Evolutionary conservation across 2,113 vertebrate genomes (phyloP).

Genomic region (Istiophorus platypterus): DNA sequence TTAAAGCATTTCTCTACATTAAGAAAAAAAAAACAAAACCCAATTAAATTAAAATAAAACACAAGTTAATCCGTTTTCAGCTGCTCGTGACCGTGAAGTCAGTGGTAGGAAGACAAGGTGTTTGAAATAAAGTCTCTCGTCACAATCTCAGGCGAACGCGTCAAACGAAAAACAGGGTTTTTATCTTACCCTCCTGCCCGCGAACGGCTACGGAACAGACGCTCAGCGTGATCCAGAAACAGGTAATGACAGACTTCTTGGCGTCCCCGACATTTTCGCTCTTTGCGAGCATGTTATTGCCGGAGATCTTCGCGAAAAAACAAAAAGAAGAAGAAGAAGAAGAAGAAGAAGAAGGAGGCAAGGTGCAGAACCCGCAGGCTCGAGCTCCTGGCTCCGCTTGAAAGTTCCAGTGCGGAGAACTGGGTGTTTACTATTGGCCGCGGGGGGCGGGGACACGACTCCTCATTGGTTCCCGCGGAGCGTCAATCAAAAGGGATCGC

Average conservation of each 20-base stretch:
- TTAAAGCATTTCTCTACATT: neutral
- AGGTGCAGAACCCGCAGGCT: conserved; percentile 55
- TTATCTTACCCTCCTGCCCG: conserved; percentile 83
- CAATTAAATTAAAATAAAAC: neutral
- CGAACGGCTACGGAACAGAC: conserved; percentile 56
- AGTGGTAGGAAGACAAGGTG: neutral
- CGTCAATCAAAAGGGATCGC: conserved; percentile 66
- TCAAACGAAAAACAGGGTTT: neutral
- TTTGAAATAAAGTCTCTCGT: conserved; percentile 7
- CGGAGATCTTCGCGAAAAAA: conserved; percentile 25
- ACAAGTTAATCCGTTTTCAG: neutral
- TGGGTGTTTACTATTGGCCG: conserved; percentile 71
- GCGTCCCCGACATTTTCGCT: conserved; percentile 57
- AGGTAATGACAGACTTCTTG: conserved; percentile 50
- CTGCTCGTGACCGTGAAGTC: neutral
- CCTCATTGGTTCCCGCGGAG: conserved; percentile 58
- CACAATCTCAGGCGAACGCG: conserved; percentile 7
- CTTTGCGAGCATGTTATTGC: conserved; percentile 76
- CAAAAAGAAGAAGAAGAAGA: too few species aligned
- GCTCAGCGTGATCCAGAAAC: conserved; percentile 69
- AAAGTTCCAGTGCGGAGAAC: conserved; percentile 47
- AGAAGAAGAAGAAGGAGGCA: too few species aligned
- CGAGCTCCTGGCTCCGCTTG: conserved; percentile 27
- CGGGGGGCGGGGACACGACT: conserved; percentile 14
- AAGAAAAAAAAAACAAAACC: neutral